Conservation (phyloP, 2,113 vertebrate species). For the Passer domesticus region DNA sequence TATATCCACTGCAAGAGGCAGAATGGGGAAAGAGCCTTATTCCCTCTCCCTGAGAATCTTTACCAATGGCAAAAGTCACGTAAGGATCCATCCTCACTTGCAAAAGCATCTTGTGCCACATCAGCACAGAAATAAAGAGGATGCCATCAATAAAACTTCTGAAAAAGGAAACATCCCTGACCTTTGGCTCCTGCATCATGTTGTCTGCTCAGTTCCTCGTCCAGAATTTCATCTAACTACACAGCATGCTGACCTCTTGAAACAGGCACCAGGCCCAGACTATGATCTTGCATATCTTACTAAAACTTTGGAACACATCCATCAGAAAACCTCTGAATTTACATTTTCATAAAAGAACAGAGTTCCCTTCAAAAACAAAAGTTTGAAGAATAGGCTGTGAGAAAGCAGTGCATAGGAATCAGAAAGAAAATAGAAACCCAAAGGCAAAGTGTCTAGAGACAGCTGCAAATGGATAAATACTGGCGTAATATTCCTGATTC, state of each 20-base stretch:
- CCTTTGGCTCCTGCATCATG: neutral
- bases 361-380: neutral
- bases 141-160: neutral
- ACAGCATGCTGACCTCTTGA: neutral
- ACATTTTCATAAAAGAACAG: neutral
- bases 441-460: neutral
- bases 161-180: neutral
- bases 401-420: neutral
- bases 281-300: conserved; percentile 29
- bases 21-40: neutral
- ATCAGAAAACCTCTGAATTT: neutral
- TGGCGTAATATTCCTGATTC: neutral
- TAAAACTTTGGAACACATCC: conserved; percentile 6
- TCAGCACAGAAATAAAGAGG: neutral
- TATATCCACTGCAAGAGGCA: neutral
- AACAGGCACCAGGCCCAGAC: neutral
- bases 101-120: neutral
- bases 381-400: neutral
- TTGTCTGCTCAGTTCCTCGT: neutral
- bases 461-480: neutral
- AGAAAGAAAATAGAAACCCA: neutral
- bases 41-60: neutral
- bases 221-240: neutral
- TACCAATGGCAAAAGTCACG: neutral
- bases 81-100: neutral